Evolutionary conservation across 1,140 invertebrate species (phyloP), one percentile per base, ranked within the genome.

Genomic region (Adelges cooleyi): DNA sequence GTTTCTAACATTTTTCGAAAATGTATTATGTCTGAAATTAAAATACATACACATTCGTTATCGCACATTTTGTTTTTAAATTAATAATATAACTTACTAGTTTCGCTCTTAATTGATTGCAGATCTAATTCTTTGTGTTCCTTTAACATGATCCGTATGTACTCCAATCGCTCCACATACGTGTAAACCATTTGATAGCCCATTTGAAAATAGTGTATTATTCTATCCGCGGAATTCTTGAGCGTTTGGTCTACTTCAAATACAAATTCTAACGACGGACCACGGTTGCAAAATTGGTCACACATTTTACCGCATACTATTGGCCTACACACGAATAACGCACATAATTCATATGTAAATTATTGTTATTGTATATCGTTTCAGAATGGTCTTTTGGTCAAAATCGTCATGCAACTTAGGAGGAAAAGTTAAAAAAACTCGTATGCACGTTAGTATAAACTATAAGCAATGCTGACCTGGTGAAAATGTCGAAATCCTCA

Each of bases 1-100:
- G 40, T 59, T 1, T 42, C 38, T 27, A 59, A 59, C n/a, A 59
- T 27, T 59, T 27, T 17, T 44, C 38, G 15, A 18, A 59, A 59
- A 13, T 18, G 40, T 1, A 25, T 25, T 18, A 59, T 22, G 23
- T 17, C 53, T 59, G 13, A 15, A 42, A 17, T 22, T 25, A 59
- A 25, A 59, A 8, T 2, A 18, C 3, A 42, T 42, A 38, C 13
- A 38, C 13, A 13, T 8, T 8, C 13, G 13, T 8, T 8, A 8
- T 38, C 13, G 36, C 13, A 38, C 36, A 38, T 38, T 13, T 38
- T 38, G 13, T 38, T n/a, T 3, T 9, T 38, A 0, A 25, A 23
- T 20, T 17, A 6, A 25, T 42, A n/a, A n/a, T n/a, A n/a, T n/a
- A n/a, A 42, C 15, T 27, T 44, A 59, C 53, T 25, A 5, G 38